A percentile compares a stretch with the other conserved stretches of the same genome.
Conservation (phyloP, 2,797 vertebrate genomes). For the Sarcoramphus papa region DNA sequence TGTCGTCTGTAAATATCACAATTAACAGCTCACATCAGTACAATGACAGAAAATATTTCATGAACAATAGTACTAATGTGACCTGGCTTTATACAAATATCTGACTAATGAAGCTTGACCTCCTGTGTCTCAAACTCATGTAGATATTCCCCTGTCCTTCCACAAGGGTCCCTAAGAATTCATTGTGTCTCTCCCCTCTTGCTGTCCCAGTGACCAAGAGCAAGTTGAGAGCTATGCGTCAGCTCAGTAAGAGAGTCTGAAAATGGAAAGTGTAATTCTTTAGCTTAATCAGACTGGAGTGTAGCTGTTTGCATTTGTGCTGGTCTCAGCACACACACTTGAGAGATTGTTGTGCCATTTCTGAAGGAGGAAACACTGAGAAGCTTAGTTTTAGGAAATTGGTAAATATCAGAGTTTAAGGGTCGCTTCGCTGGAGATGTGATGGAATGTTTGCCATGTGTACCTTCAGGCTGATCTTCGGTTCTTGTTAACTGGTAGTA, state of each 20-base stretch:
- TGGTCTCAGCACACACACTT: not conserved
- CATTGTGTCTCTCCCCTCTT: not conserved
- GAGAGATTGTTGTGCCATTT: not conserved
- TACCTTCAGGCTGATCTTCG: not conserved
- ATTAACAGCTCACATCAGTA: not conserved
- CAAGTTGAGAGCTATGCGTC: not conserved
- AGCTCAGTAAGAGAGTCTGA: not conserved
- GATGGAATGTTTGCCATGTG: not conserved
- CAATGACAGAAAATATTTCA: not conserved
- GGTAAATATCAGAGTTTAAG: not conserved
- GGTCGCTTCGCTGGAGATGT: not conserved
- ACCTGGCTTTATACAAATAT: not conserved
- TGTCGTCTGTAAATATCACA: not conserved
- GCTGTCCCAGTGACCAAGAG: not conserved
- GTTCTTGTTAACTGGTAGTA: not conserved
- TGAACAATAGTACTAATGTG: not conserved
- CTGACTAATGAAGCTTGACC: not conserved
- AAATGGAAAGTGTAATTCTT: not conserved
- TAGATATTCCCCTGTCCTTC: not conserved
- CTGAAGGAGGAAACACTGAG: not conserved
- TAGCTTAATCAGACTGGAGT: not conserved
- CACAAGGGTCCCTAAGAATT: not conserved
- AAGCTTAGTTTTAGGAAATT: not conserved
- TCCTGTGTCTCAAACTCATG: not conserved
- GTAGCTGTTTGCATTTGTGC: not conserved